These are phyloP conservation scores for Ornithoptera priamus DNA, from an alignment of 2,888 invertebrate genomes.

Conservation along the genomic window DNA sequence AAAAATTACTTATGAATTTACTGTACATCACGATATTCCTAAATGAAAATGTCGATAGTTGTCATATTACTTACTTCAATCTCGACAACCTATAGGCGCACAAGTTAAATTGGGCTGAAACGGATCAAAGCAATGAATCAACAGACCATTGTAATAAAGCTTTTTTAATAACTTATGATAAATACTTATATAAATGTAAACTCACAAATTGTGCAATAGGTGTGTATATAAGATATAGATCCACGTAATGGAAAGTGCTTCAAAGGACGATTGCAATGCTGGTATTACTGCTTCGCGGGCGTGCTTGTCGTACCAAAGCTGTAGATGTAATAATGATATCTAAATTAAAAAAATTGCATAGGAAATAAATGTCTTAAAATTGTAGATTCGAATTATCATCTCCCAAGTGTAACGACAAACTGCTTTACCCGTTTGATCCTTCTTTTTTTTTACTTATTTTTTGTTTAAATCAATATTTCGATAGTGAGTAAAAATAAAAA, in stretches of 20 bases:
- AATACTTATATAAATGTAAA: conserved; percentile 16
- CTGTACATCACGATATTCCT: too few relatives aligned
- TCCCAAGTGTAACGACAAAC: too few relatives aligned
- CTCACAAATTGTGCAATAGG: conserved; percentile 50
- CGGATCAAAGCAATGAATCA: not conserved
- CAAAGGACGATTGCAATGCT: conserved; percentile 50
- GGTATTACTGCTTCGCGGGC: conserved; percentile 50
- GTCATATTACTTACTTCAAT: conserved; percentile 51
- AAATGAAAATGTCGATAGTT: too few relatives aligned
- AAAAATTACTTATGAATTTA: too few relatives aligned
- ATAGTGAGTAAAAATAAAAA: too few relatives aligned
- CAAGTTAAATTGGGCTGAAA: conserved; percentile 12
- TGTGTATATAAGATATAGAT: conserved; percentile 62
- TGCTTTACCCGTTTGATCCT: too few relatives aligned
- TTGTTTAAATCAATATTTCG: too few relatives aligned
- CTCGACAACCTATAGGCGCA: conserved; percentile 63
- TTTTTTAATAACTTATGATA: too few relatives aligned
- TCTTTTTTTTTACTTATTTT: too few relatives aligned
- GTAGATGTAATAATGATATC: conserved; percentile 9
- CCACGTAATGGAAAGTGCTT: conserved; percentile 49
- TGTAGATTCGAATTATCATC: too few relatives aligned
- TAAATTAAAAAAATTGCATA: too few relatives aligned
- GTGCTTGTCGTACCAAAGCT: conserved; percentile 63
- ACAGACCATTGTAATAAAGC: not conserved
- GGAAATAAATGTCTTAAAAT: too few relatives aligned